Conservation (phyloP, 2,888 invertebrate genomes). For the Myopa tessellatipennis region DNA sequence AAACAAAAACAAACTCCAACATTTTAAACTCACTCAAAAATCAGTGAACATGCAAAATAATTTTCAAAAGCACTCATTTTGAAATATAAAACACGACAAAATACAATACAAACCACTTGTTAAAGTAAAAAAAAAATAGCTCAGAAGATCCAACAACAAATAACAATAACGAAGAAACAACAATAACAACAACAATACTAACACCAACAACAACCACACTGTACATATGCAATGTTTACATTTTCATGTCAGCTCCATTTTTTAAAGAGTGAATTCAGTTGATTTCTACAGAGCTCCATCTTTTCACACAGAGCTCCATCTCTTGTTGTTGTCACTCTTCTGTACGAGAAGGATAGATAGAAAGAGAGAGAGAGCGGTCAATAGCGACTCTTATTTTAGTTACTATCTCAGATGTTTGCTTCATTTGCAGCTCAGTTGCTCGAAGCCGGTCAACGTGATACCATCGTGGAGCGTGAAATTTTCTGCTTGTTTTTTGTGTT, state of each 20-base stretch:
- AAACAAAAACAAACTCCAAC: too few species aligned
- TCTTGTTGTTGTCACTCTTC: neutral
- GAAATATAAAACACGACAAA: too few species aligned
- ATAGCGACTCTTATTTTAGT: neutral
- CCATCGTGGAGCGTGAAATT: constrained; percentile 14
- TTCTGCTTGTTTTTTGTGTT: neutral
- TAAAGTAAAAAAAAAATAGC: too few species aligned
- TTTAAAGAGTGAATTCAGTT: too few species aligned
- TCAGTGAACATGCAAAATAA: too few species aligned
- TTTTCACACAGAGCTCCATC: neutral
- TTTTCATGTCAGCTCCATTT: neutral
- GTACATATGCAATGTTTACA: constrained; percentile 22
- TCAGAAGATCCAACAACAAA: too few species aligned
- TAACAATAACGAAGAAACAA: too few species aligned
- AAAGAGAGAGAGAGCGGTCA: neutral
- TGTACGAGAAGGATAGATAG: neutral
- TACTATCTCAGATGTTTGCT: constrained; percentile 4
- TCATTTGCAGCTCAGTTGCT: constrained; percentile 35
- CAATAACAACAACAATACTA: neutral
- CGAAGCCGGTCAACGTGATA: constrained; percentile 41
- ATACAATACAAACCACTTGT: too few species aligned
- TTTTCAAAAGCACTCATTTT: too few species aligned
- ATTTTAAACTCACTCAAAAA: too few species aligned
- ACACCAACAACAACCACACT: neutral
- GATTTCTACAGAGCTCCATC: neutral